Evolutionary conservation across 2,888 invertebrate species (phyloP), one percentile per base, ranked within the genome.

Genomic region (Tipula unca): DNA sequence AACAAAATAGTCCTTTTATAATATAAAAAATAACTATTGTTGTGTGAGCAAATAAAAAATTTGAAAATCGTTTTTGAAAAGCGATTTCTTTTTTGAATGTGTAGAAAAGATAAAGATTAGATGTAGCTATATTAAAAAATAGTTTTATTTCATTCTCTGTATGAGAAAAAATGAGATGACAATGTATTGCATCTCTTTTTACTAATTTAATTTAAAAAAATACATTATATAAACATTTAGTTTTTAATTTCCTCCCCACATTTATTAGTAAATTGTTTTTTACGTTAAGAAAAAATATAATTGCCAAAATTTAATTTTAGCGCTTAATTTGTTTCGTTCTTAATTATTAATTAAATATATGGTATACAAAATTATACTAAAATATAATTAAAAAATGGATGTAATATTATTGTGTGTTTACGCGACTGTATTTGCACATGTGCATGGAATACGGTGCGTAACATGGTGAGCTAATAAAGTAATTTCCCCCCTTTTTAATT

Each of bases 261-360:
- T 25, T 69, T 69, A 69, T 69, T 69, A 69, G 69, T 69, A 25
- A 69, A 69, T 69, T 69, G 69, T 69, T 69, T 69, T 48, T n/a
- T 25, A 20, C 69, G 10, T 20, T 69, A 25, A 69, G 25, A 25
- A 25, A 48, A 10, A 25, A 69, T 25, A 25, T 69, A 25, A 69
- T 25, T 69, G 69, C 69, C 69, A 69, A 69, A 69, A 69, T 69
- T 69, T 69, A 69, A 69, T 69, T 69, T 69, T 69, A 69, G 69
- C 69, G 69, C 69, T 69, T 69, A 20, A 69, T 69, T 25, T 69
- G 3, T 69, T 69, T 69, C 69, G 13, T 69, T 69, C 3, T 69
- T 69, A 69, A 69, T 69, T 10, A 69, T 25, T 69, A 25, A 69
- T 69, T 69, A 25, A 69, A 69, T 69, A 69, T 10, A 69, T 69